A percentile compares a stretch with the other conserved stretches of the same genome.
These are phyloP conservation scores for Elachura formosa DNA, from an alignment of 2,113 vertebrate genomes.

Conservation along the genomic window DNA sequence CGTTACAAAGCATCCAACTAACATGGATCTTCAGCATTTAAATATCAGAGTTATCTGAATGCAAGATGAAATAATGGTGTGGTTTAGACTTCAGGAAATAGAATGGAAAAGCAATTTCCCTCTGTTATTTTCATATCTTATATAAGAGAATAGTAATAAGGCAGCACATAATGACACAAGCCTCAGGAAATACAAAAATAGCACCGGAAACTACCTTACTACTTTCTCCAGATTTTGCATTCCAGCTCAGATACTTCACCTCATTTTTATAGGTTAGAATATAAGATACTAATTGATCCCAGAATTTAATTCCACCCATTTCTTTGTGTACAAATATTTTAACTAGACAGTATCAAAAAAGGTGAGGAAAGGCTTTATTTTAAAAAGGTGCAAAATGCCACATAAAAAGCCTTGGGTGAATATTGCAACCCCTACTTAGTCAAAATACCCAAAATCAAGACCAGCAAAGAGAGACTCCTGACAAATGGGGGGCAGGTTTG, in stretches of 20 bases:
- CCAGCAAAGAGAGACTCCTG: neutral
- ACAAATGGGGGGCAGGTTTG: neutral
- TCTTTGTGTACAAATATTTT: neutral
- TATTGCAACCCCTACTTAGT: neutral
- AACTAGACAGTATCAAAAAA: neutral
- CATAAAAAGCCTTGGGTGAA: neutral
- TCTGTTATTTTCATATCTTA: slow-evolving; percentile 31
- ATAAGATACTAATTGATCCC: neutral
- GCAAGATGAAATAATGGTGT: slow-evolving; percentile 29
- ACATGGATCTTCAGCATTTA: neutral
- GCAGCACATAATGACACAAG: neutral
- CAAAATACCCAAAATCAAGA: neutral
- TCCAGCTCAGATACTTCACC: slow-evolving; percentile 45
- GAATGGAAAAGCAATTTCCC: slow-evolving; percentile 50
- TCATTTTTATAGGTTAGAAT: slow-evolving; percentile 5
- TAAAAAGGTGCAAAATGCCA: neutral
- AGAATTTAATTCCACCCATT: neutral
- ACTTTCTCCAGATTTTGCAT: slow-evolving; percentile 38
- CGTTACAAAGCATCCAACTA: neutral
- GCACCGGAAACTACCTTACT: slow-evolving; percentile 19
- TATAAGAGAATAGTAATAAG: slow-evolving; percentile 34
- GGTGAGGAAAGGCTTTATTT: neutral
- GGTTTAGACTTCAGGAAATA: slow-evolving; percentile 38
- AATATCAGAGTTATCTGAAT: slow-evolving; percentile 9
- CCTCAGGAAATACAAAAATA: slow-evolving; percentile 44